Base-by-base conservation (phyloP, 1,140 invertebrate genomes). In the Lordiphosa mommai region DNA sequence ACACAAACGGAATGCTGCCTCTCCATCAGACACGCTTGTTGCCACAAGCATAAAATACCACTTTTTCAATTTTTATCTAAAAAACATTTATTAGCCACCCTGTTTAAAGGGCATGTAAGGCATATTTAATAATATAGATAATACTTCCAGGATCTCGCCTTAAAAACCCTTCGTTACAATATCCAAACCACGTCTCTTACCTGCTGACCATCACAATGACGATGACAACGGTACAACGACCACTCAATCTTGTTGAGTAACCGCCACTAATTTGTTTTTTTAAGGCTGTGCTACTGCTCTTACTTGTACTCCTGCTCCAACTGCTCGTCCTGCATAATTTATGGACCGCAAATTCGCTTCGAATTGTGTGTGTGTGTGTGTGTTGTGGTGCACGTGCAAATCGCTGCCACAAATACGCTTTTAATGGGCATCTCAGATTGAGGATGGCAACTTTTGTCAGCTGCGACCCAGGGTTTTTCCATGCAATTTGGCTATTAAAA, bases 401-500 rank as follows among this genome's bases (percentile, higher is more conserved):
- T 2, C 17, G 14, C 46, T 14, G 37, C 74, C 72, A 70, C 71
- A 80, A 79, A 80, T 80, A 60, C 34, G 48, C 60, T 70, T 70
- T 80, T 73, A 61, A 80, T 67, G 69, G 66, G 59, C 73, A 66
- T 57, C 37, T 34, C 51, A 57, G 51, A 61, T 43, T 27, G 32
- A 32, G 52, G 63, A 50, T 34, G 41, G 6, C 13, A 32, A 13
- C 10, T 17, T 13, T 43, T 48, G 27, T 46, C 50, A 68, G 47
- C 58, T 58, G 67, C 13, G 40, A 43, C 58, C 57, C 46, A 38
- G 58, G 27, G 32, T 51, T 33, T 14, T 20, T 12, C 9, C 76
- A 71, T 82, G 77, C 77, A 82, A 84, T 84, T 84, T 84, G 41
- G 66, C 76, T 69, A 82, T 82, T 82, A 84, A 82, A 82, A 82